Base-by-base conservation (phyloP, 2,113 vertebrate species). In the Sardina pilchardus region DNA sequence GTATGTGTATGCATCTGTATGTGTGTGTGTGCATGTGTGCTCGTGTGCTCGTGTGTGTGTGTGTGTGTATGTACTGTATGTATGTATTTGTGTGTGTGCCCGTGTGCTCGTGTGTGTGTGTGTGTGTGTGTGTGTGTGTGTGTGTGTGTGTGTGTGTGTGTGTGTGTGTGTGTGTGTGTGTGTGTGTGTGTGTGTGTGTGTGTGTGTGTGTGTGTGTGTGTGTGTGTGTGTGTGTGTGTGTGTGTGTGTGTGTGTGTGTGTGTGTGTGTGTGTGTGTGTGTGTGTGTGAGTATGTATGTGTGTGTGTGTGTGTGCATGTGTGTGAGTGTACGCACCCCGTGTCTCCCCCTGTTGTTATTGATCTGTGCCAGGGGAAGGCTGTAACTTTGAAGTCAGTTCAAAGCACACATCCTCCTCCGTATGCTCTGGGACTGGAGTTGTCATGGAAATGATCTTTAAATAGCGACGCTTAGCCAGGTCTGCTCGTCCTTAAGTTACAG, bases 51-150 rank as follows among this genome's bases (percentile, higher is more conserved):
- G 34, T 43, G 82, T 82, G 83, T 53, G 86, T 85, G 71, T 26
- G 42, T 88, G 84, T 81, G 44, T 80, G 43, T 80, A 44, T 82
- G 82, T n/a, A n/a, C n/a, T 75, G 85, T 86, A 56, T n/a, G 36
- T 86, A 45, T 44, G 48, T 84, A 43, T 81, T 43, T 84, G 71
- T 59, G 45, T 75, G 59, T 81, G 36, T 80, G 48, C 8, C 42
- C 50, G 71, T 63, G 45, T 81, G 45, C 83, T 43, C 84, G 81
- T 59, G 53, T 5, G 53, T 21, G 19, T 24, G 53, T 21, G 53
- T 59, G 17, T 59, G 3, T 59, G 53, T 59, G n/a, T 67, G 59
- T 67, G 59, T 67, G 59, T 63, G 59, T n/a, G 24, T 63, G 59
- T 63, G 59, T 63, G 59, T 63, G 24, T 26, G 21, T 63, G 59